Percentiles rank a stretch among this genome's conserved stretches.
These are phyloP conservation scores for Hypsibius dujardini DNA, from an alignment of 1,140 invertebrate genomes.

Conservation along the genomic window DNA sequence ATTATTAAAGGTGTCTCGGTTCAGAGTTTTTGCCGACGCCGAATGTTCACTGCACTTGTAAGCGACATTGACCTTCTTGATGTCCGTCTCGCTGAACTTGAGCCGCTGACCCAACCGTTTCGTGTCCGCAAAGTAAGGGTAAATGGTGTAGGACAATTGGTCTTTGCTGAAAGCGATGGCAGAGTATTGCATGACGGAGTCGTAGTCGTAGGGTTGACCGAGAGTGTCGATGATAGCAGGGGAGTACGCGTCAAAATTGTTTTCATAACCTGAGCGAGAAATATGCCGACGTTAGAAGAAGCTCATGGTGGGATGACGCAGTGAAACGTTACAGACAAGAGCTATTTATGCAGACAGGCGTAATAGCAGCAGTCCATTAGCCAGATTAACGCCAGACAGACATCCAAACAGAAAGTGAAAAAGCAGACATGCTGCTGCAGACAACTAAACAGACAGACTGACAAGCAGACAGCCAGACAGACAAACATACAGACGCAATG, in stretches of 20 bases:
- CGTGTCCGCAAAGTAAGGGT: slow-evolving; percentile 25
- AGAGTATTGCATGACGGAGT: slow-evolving; percentile 37
- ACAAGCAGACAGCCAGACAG: too few species aligned
- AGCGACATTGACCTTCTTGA: slow-evolving; percentile 36
- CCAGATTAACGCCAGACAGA: too few species aligned
- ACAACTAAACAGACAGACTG: too few species aligned
- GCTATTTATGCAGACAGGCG: too few species aligned
- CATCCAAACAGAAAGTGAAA: too few species aligned
- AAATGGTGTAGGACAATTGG: slow-evolving; percentile 31
- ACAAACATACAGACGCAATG: too few species aligned
- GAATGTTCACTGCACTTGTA: slow-evolving; percentile 31
- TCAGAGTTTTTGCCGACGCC: slow-evolving; percentile 16
- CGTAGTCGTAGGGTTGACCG: slow-evolving; percentile 38
- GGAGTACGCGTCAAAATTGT: slow-evolving; percentile 36
- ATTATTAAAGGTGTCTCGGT: slow-evolving; percentile 20
- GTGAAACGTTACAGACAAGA: too few species aligned
- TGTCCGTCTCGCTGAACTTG: slow-evolving; percentile 34
- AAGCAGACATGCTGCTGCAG: too few species aligned
- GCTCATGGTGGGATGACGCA: too few species aligned
- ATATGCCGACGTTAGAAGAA: too few species aligned
- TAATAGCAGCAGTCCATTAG: too few species aligned
- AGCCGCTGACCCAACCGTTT: slow-evolving; percentile 34
- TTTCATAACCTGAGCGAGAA: slow-evolving; percentile 28
- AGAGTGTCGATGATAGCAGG: slow-evolving; percentile 32
- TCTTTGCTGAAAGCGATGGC: slow-evolving; percentile 33